Percentiles rank a stretch among this genome's conserved stretches.
Evolutionary conservation across 2,113 vertebrate species (phyloP).

Genomic region (Sardina pilchardus): DNA sequence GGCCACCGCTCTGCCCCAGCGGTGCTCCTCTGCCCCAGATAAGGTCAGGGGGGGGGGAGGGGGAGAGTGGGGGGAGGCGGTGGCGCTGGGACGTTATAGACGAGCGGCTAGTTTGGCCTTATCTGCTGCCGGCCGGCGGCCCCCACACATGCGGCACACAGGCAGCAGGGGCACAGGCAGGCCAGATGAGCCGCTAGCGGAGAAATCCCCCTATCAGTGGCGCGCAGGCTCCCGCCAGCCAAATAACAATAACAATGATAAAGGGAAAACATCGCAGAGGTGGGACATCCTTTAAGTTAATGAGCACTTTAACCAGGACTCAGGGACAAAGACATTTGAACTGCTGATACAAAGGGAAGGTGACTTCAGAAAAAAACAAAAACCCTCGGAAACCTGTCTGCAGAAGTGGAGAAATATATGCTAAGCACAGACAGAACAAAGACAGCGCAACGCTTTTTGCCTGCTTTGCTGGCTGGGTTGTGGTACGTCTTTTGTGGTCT

Average conservation of each 20-base stretch:
- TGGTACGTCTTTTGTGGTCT: background rate
- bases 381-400: background rate
- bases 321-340: slow-evolving; percentile 16
- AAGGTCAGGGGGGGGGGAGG: slow-evolving; percentile 66
- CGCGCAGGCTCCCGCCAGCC: slow-evolving; percentile 75
- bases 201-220: slow-evolving; percentile 85
- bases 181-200: slow-evolving; percentile 72
- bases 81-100: slow-evolving; percentile 58
- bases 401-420: background rate
- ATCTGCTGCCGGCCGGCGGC: slow-evolving; percentile 77
- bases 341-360: background rate
- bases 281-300: slow-evolving; percentile 80
- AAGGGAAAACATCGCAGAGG: slow-evolving; percentile 61
- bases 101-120: slow-evolving; percentile 72
- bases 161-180: slow-evolving; percentile 55
- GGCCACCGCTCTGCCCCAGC: slow-evolving; percentile 70
- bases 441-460: background rate
- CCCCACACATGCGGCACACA: slow-evolving; percentile 44
- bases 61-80: slow-evolving; percentile 47
- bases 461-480: background rate
- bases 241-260: slow-evolving; percentile 54
- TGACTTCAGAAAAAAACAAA: background rate
- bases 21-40: slow-evolving; percentile 81
- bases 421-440: background rate
- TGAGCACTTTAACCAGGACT: slow-evolving; percentile 77